Base-by-base conservation (phyloP, 2,888 invertebrate genomes). In the Orgyia antiqua region DNA sequence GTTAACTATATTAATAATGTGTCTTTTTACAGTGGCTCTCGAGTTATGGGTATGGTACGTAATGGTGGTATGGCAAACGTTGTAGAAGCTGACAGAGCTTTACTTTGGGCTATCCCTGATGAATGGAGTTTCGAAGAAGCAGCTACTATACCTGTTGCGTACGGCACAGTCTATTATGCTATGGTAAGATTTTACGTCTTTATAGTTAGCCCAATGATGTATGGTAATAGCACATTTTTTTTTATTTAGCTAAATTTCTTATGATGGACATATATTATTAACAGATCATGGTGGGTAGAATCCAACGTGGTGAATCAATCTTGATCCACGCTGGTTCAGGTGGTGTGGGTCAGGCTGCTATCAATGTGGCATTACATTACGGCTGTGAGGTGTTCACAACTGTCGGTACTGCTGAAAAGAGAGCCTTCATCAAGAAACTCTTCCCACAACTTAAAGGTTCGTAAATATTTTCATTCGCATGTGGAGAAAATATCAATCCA, bases 311-410 rank as follows among this genome's bases (percentile, higher is more conserved):
- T 0, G 96, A 98, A 58, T 90, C 92, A 1, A 90, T 98, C 8
- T 88, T 98, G 1, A 94, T 98, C 50, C 98, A 98, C 67, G 97
- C 98, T 1, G 98, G 98, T 3, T 94, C 95, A 6, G 98, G 98
- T 2, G 98, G 98, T 38, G 98, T 98, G 0, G 99, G 99, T 0
- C 98, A 98, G 78, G 98, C 99, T 0, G 97, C 98, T 33, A 99
- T 99, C 54, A 90, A 96, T 8, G 95, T 99, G 42, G 97, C 98
- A 0, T 87, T 99, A 1, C 91, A 93, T 59, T 90, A 93, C 75
- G 96, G 96, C 5, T 94, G 98, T 68, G 93, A 92, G 31, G 94
- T 97, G 0, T 97, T 93, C 79, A 98, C 98, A 8, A 99, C 98
- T 0, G 97, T 98, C 1, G 96, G 96, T 10, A 94, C 95, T 2